Conservation (phyloP, 2,113 vertebrate genomes). For the Polyodon spathula region DNA sequence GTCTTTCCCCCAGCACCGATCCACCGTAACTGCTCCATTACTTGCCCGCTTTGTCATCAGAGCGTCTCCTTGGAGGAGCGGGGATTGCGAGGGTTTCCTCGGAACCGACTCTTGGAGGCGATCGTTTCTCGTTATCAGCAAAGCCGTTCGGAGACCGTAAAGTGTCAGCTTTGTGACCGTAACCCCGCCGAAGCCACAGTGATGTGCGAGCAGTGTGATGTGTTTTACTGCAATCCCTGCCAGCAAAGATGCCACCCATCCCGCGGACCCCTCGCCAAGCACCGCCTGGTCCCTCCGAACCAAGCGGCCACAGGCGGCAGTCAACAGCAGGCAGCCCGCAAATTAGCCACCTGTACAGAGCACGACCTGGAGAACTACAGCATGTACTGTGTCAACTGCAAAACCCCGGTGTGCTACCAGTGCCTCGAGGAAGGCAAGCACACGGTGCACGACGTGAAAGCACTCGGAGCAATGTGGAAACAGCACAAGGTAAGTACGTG, state of each 20-base stretch:
- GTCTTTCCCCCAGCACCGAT: slow-evolving; percentile 67
- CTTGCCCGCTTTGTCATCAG: slow-evolving; percentile 90
- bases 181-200: slow-evolving; percentile 64
- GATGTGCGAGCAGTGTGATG: slow-evolving; percentile 89
- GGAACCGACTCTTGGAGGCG: slow-evolving; percentile 86
- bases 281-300: slow-evolving; percentile 72
- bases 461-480: slow-evolving; percentile 84
- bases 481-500: slow-evolving; percentile 80
- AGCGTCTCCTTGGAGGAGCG: slow-evolving; percentile 88
- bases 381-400: slow-evolving; percentile 85
- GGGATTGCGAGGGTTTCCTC: slow-evolving; percentile 81
- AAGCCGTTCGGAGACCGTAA: slow-evolving; percentile 50
- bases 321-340: slow-evolving; percentile 47
- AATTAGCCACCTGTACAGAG: slow-evolving; percentile 73
- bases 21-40: slow-evolving; percentile 74
- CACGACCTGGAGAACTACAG: slow-evolving; percentile 88
- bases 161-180: slow-evolving; percentile 72
- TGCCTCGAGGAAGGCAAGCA: slow-evolving; percentile 87
- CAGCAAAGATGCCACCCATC: slow-evolving; percentile 89
- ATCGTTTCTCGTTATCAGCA: slow-evolving; percentile 83
- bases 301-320: slow-evolving; percentile 18
- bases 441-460: slow-evolving; percentile 78
- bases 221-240: slow-evolving; percentile 81
- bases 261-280: slow-evolving; percentile 86
- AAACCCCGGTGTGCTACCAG: slow-evolving; percentile 73